Conservation (phyloP, 1,140 invertebrate species). For the Drepana arcuata region DNA sequence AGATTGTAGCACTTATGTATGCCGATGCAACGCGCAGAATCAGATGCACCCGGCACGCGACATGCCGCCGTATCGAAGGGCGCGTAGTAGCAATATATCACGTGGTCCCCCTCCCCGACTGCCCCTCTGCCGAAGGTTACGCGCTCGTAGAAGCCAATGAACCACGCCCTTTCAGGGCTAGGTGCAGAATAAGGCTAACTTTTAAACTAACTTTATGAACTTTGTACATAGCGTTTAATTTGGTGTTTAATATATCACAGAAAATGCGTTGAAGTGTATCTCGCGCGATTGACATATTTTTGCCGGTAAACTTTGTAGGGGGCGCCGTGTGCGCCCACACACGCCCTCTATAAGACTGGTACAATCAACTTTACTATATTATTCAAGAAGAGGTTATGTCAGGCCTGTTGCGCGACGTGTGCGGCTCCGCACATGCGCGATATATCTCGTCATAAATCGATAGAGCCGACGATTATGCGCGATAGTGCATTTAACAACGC, state of each 20-base stretch:
- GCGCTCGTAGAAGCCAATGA: conserved; percentile 27
- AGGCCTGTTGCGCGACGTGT: conserved; percentile 38
- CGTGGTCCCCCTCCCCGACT: conserved; percentile 25
- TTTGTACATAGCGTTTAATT: conserved; percentile 21
- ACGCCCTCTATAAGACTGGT: conserved; percentile 55
- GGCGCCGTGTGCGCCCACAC: conserved; percentile 47
- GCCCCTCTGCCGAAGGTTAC: conserved; percentile 14
- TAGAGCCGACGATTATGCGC: conserved; percentile 55
- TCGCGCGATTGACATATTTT: conserved; percentile 29
- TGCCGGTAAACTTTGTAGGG: conserved; percentile 29
- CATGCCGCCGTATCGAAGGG: too few relatives aligned
- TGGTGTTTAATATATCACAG: conserved; percentile 61
- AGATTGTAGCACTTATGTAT: conserved; percentile 14
- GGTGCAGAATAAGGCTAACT: conserved; percentile 24
- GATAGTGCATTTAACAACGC: conserved; percentile 23
- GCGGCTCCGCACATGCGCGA: conserved; percentile 48
- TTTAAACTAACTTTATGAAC: too few relatives aligned
- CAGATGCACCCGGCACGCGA: conserved; percentile 21
- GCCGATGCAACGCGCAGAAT: conserved; percentile 27
- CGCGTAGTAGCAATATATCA: conserved; percentile 31
- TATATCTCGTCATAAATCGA: conserved; percentile 44
- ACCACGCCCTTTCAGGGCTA: conserved; percentile 40
- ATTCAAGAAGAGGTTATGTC: conserved; percentile 40
- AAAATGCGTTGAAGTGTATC: conserved; percentile 27
- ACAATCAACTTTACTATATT: conserved; percentile 31